Conservation (phyloP, 1,140 invertebrate species). For the Notospermus geniculatus region DNA sequence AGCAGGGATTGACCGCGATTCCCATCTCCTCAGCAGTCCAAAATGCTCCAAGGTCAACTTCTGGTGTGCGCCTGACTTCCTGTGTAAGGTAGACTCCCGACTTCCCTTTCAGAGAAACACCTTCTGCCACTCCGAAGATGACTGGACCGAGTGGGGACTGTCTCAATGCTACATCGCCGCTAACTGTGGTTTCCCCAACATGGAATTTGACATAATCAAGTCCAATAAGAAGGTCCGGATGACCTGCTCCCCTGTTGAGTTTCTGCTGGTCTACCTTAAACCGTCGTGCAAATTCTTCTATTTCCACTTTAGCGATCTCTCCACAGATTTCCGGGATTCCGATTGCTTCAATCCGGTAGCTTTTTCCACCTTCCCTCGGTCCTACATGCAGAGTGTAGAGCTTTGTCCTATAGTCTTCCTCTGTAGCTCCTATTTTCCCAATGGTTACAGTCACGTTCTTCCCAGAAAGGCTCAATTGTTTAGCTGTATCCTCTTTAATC, state of each 20-base stretch:
- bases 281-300: background rate
- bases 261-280: background rate
- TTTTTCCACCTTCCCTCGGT: background rate
- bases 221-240: background rate
- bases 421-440: background rate
- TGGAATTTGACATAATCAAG: background rate
- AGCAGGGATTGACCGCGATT: too few relatives aligned
- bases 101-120: too few relatives aligned
- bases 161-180: background rate
- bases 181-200: background rate
- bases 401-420: background rate
- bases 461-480: background rate
- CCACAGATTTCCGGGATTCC: background rate
- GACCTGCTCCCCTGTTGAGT: background rate
- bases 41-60: too few relatives aligned
- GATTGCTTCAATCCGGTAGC: background rate
- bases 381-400: background rate
- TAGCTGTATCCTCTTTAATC: slow-evolving; percentile 1
- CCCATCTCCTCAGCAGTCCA: too few relatives aligned
- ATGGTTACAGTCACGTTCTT: background rate
- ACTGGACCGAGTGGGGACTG: background rate
- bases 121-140: background rate
- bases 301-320: background rate
- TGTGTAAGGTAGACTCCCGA: too few relatives aligned
- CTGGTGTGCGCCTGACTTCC: too few relatives aligned